Conservation (phyloP, 2,888 invertebrate species). For the Taenaris catops region DNA sequence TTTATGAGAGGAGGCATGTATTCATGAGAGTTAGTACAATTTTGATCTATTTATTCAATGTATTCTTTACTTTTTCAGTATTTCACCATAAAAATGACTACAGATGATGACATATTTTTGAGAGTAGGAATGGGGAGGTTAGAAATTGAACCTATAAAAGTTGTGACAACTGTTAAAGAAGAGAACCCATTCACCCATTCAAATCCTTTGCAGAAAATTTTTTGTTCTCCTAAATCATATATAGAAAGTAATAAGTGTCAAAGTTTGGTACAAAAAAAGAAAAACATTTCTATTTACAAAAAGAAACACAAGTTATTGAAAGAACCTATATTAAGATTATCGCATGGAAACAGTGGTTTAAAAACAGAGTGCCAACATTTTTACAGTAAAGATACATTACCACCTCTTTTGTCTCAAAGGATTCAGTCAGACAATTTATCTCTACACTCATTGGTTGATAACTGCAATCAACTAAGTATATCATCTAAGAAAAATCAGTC, state of each 20-base stretch:
- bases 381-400: constrained; percentile 28
- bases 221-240: constrained; percentile 28
- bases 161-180: constrained; percentile 35
- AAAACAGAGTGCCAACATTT: constrained; percentile 29
- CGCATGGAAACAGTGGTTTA: constrained; percentile 38
- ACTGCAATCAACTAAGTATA: constrained; percentile 65
- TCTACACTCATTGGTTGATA: constrained; percentile 60
- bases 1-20: too few relatives aligned
- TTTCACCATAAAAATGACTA: constrained; percentile 44
- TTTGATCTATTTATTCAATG: background rate
- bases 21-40: too few relatives aligned
- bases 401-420: constrained; percentile 22
- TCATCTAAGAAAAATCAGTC: constrained; percentile 36
- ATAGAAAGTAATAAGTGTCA: constrained; percentile 42
- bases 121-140: constrained; percentile 76
- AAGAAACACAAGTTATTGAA: constrained; percentile 71
- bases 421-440: constrained; percentile 43
- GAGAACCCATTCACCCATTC: constrained; percentile 60
- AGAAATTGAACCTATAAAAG: constrained; percentile 73
- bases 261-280: constrained; percentile 43
- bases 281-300: constrained; percentile 46
- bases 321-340: constrained; percentile 77
- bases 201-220: constrained; percentile 30
- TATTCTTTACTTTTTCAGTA: constrained; percentile 9
- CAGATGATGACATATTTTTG: constrained; percentile 63